A percentile compares a stretch with the other conserved stretches of the same genome.
These are phyloP conservation scores for Pseudococcus jackbeardsleyi DNA, from an alignment of 2,888 invertebrate species.

Conservation along the genomic window DNA sequence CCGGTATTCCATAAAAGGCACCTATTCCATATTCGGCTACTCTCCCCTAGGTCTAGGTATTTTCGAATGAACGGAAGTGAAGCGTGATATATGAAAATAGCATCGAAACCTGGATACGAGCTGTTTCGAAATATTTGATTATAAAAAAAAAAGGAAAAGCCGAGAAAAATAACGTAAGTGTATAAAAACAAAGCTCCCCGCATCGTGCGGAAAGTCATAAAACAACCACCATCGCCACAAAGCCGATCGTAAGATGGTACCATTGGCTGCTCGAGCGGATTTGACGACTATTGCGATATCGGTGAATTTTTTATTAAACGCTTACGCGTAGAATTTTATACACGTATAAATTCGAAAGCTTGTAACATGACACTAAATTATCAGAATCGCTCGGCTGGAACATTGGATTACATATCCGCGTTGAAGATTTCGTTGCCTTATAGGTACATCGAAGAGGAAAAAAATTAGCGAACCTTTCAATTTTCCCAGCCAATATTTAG, in stretches of 20 bases:
- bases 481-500: constrained; percentile 17
- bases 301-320: constrained; percentile 17
- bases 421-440: neutral
- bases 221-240: neutral
- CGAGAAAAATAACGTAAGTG: neutral
- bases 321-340: constrained; percentile 22
- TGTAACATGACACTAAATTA: constrained; percentile 37
- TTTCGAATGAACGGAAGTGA: neutral
- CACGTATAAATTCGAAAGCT: constrained; percentile 21
- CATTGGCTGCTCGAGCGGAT: neutral
- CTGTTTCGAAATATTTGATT: neutral
- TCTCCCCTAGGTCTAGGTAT: too few species aligned
- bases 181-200: neutral
- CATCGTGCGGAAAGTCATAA: neutral
- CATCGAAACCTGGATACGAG: neutral
- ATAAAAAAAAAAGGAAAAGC: neutral
- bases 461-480: constrained; percentile 8
- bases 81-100: neutral
- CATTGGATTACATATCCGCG: neutral
- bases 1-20: too few species aligned
- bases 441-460: constrained; percentile 3
- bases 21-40: too few species aligned
- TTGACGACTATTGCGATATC: constrained; percentile 22
- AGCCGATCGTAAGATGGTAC: constrained; percentile 4
- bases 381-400: neutral